Conservation (phyloP, 2,113 vertebrate species). For the Genyomyrus donnyi region DNA sequence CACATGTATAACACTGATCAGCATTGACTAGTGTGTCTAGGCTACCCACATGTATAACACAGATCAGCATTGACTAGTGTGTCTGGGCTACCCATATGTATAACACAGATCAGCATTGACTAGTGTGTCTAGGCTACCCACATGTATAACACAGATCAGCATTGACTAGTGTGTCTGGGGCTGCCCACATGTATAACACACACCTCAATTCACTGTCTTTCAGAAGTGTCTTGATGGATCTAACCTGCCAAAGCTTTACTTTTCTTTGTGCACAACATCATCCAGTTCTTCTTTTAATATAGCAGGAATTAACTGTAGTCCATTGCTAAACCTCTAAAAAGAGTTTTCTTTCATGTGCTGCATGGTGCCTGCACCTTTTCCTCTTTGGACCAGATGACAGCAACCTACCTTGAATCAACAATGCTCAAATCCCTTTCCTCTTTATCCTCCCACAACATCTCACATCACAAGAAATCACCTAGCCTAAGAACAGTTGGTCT, state of each 20-base stretch:
- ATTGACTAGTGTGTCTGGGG: not conserved
- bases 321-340: not conserved
- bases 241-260: not conserved
- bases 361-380: not conserved
- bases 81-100: too few species aligned
- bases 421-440: not conserved
- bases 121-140: not conserved
- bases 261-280: not conserved
- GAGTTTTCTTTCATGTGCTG: not conserved
- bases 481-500: not conserved
- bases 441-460: not conserved
- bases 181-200: not conserved
- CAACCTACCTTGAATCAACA: not conserved
- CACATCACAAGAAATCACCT: not conserved
- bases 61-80: too few species aligned
- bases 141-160: not conserved
- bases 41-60: too few species aligned
- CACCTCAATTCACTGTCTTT: not conserved
- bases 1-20: too few species aligned
- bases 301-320: not conserved
- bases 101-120: too few species aligned
- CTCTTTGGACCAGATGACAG: not conserved
- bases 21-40: too few species aligned
- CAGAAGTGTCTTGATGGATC: not conserved
- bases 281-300: not conserved